These are phyloP conservation scores for Hedychridium roseum DNA, from an alignment of 2,888 invertebrate genomes.

Conservation along the genomic window DNA sequence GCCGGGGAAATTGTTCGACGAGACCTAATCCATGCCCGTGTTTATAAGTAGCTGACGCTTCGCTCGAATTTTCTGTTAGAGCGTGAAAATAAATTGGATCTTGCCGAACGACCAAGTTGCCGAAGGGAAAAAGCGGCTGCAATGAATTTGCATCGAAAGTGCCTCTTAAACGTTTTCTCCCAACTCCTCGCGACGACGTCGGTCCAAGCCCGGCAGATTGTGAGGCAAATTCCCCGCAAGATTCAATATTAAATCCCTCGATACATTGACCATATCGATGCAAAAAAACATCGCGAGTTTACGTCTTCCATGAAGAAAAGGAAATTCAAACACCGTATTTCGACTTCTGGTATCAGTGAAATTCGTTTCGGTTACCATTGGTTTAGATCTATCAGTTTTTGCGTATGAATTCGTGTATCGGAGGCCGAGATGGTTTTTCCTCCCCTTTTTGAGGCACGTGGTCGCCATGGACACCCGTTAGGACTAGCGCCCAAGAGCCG, in stretches of 20 bases:
- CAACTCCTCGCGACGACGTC: slow-evolving; percentile 11
- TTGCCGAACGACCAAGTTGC: slow-evolving; percentile 22
- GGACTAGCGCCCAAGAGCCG: slow-evolving; percentile 20
- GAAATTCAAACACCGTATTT: too few relatives aligned
- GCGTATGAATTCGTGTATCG: too few relatives aligned
- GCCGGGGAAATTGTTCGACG: slow-evolving; percentile 4
- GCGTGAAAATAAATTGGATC: slow-evolving; percentile 45
- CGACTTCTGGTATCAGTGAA: too few relatives aligned
- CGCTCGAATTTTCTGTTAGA: slow-evolving; percentile 30
- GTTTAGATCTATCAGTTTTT: too few relatives aligned
- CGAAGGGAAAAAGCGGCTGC: slow-evolving; percentile 28
- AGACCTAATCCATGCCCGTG: too few relatives aligned
- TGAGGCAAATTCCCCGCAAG: slow-evolving; percentile 43
- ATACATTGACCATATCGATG: slow-evolving; percentile 14
- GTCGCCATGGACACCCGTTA: slow-evolving; percentile 37
- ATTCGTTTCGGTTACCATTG: too few relatives aligned
- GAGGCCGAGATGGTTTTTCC: slow-evolving; percentile 7
- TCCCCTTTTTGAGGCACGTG: slow-evolving; percentile 24
- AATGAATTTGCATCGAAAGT: slow-evolving; percentile 62
- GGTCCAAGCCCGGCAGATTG: slow-evolving; percentile 44
- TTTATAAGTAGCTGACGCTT: slow-evolving; percentile 16
- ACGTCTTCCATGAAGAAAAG: too few relatives aligned
- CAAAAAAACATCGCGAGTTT: too few relatives aligned
- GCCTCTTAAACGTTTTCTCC: slow-evolving; percentile 53
- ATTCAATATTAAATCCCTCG: slow-evolving; percentile 48